A percentile compares a stretch with the other conserved stretches of the same genome.
These are phyloP conservation scores for Sus cebifrons DNA, from an alignment of 2,797 vertebrate species.

Conservation along the genomic window DNA sequence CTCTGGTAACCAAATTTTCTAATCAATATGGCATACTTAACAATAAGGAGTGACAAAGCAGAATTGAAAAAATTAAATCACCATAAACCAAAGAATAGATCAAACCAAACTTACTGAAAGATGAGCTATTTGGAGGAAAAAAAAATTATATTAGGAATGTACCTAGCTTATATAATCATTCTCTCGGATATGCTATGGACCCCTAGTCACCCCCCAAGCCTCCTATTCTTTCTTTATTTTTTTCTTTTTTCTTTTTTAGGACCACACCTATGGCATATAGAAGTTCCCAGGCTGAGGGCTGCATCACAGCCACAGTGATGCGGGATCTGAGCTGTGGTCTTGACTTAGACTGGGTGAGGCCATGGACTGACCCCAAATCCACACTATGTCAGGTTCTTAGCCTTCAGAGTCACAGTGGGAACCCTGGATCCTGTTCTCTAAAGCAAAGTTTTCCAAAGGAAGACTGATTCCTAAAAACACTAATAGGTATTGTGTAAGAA, in stretches of 20 bases:
- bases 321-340: too few relatives aligned
- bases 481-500: neutral
- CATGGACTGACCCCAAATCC: too few relatives aligned
- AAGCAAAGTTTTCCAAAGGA: slow-evolving; percentile 44
- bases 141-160: neutral
- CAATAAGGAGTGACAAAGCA: neutral
- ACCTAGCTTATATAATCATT: neutral
- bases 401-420: too few relatives aligned
- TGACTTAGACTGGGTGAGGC: too few relatives aligned
- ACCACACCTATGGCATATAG: too few relatives aligned
- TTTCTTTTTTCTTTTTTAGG: too few relatives aligned
- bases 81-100: neutral
- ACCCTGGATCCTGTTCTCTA: neutral
- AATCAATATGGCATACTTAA: neutral
- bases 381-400: too few relatives aligned
- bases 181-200: neutral
- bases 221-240: too few relatives aligned
- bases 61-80: neutral
- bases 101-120: slow-evolving; percentile 19
- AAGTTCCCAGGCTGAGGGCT: too few relatives aligned
- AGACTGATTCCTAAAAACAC: neutral
- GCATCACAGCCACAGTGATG: too few relatives aligned
- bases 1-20: neutral
- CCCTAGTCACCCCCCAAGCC: neutral
- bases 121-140: neutral